phyloP scores from a whole-genome alignment of 2,113 vertebrate species.

The Atractosteus spatula region DNA sequence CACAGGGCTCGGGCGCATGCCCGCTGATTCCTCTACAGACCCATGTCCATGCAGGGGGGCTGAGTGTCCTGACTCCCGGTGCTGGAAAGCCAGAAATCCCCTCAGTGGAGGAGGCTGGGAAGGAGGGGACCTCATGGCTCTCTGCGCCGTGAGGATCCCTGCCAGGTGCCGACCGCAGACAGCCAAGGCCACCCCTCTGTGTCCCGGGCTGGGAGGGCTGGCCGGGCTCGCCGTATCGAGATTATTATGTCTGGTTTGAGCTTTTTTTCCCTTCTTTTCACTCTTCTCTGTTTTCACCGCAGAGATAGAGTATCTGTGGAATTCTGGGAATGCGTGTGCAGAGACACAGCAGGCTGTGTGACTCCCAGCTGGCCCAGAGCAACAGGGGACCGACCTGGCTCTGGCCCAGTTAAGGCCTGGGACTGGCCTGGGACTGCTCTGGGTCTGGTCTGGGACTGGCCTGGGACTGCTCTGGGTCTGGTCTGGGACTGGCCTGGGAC shows the following conservation, averaged over 20 bases:
- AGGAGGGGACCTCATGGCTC: no score
- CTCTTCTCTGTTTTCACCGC: conserved; percentile 9
- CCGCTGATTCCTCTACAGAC: no score
- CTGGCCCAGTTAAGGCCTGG: conserved; percentile 17
- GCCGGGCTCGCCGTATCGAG: background rate
- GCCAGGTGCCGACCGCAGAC: no score
- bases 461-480: no score
- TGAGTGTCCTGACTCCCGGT: no score
- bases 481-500: background rate
- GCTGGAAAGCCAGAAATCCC: no score
- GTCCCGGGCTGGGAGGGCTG: background rate
- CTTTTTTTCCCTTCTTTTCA: conserved; percentile 9
- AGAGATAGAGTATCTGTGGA: conserved; percentile 46
- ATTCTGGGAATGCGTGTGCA: conserved; percentile 40
- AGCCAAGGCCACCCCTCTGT: no score
- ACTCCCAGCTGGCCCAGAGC: conserved; percentile 21
- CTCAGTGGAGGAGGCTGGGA: no score
- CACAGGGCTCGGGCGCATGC: no score
- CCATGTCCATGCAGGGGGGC: no score
- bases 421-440: no score
- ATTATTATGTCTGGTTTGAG: conserved; percentile 40
- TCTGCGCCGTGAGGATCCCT: no score
- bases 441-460: conserved; percentile 19
- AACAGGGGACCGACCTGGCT: background rate
- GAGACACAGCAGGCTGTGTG: conserved; percentile 23